These are phyloP conservation scores for Sander vitreus DNA, from an alignment of 2,113 vertebrate genomes.

Conservation along the genomic window DNA sequence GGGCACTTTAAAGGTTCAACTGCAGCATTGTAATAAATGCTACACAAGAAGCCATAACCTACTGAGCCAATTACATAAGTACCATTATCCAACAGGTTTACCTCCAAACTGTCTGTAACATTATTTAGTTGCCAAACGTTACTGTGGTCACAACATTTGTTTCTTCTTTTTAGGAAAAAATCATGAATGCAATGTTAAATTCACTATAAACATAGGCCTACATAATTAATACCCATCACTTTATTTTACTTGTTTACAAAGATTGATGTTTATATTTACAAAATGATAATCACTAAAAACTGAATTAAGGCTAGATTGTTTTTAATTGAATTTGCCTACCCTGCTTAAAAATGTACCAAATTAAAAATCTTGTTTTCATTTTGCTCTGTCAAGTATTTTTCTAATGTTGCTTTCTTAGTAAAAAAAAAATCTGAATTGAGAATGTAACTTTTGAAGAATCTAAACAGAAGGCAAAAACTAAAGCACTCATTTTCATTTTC, in stretches of 20 bases:
- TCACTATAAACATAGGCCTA: neutral
- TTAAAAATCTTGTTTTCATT: constrained; percentile 37
- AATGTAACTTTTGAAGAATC: neutral
- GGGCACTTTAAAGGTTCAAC: too few species aligned
- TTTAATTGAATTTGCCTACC: constrained; percentile 22
- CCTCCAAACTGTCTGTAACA: constrained; percentile 28
- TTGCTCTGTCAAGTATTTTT: neutral
- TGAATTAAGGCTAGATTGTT: constrained; percentile 13
- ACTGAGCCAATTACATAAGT: constrained; percentile 27
- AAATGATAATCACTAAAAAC: constrained; percentile 1
- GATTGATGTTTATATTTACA: constrained; percentile 22
- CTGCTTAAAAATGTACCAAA: constrained; percentile 36
- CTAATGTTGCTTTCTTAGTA: neutral
- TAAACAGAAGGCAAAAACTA: neutral
- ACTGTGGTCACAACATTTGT: constrained; percentile 55
- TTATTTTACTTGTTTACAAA: constrained; percentile 43
- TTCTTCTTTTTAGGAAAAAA: neutral
- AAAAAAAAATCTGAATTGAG: neutral
- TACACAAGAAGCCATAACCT: constrained; percentile 32
- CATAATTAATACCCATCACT: neutral
- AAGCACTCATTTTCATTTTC: constrained; percentile 59
- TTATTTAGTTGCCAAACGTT: neutral
- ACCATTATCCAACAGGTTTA: constrained; percentile 22
- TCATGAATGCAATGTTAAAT: neutral
- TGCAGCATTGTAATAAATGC: neutral